A percentile compares a stretch with the other conserved stretches of the same genome.
Evolutionary conservation across 2,888 invertebrate genomes (phyloP).

Genomic region (Griposia aprilina): DNA sequence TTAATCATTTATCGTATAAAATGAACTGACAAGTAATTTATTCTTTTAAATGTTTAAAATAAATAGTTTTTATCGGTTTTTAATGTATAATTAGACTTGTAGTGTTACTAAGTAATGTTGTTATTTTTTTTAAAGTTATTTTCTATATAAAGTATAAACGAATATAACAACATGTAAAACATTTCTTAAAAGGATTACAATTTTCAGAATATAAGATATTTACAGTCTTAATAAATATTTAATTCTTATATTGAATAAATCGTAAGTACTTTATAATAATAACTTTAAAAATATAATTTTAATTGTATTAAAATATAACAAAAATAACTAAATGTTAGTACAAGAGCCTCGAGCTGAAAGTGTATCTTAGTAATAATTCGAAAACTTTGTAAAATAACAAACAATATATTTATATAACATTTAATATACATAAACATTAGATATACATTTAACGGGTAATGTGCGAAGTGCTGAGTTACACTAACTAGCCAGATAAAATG

Average conservation of each 20-base stretch:
- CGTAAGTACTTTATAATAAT: conserved; percentile 14
- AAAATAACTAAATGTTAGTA: conserved; percentile 60
- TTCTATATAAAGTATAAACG: background rate
- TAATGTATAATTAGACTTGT: conserved; percentile 14
- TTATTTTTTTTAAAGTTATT: conserved; percentile 43
- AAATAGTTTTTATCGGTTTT: conserved; percentile 34
- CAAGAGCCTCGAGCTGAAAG: conserved; percentile 79
- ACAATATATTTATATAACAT: conserved; percentile 63
- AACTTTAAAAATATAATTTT: conserved; percentile 40
- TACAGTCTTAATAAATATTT: conserved; percentile 6
- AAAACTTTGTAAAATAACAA: conserved; percentile 78
- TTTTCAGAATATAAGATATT: conserved; percentile 13
- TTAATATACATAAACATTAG: conserved; percentile 56
- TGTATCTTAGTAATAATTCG: conserved; percentile 87
- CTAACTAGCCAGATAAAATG: background rate
- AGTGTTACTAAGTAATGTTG: conserved; percentile 14
- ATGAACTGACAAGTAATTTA: conserved; percentile 58
- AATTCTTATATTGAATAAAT: conserved; percentile 3
- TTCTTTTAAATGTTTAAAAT: conserved; percentile 52
- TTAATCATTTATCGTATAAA: conserved; percentile 57
- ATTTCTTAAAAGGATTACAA: background rate
- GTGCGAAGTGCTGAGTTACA: conserved; percentile 24
- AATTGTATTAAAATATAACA: background rate
- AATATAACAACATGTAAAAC: background rate
- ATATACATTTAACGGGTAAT: conserved; percentile 38